These are phyloP conservation scores for Neelides sp. DNA, from an alignment of 1,140 invertebrate species.

Conservation along the genomic window DNA sequence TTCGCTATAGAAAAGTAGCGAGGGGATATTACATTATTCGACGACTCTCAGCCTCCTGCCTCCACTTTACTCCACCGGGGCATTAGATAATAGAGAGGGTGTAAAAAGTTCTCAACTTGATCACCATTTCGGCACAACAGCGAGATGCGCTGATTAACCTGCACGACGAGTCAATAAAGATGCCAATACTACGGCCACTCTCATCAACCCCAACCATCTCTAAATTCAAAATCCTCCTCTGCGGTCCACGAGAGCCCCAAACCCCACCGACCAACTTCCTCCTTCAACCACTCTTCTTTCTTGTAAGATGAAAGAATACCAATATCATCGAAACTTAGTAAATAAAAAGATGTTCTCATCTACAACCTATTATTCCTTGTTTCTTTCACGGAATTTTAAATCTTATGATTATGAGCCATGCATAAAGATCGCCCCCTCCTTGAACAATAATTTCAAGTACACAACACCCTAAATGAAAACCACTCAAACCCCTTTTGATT, in stretches of 20 bases:
- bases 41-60: neutral
- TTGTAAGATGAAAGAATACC: no score
- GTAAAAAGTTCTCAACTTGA: conserved; percentile 1
- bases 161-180: conserved; percentile 31
- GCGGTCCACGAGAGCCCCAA: no score
- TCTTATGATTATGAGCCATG: no score
- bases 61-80: conserved; percentile 6
- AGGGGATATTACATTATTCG: no score
- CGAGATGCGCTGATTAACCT: conserved; percentile 25
- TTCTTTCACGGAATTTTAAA: neutral
- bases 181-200: conserved; percentile 25
- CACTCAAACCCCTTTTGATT: no score
- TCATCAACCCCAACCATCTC: conserved; percentile 9
- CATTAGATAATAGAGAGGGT: conserved; percentile 1
- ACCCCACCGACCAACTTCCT: no score
- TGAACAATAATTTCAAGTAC: no score
- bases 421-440: no score
- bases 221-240: neutral
- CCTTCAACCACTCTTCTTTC: no score
- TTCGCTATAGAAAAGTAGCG: no score
- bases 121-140: conserved; percentile 22
- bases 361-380: neutral
- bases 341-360: neutral
- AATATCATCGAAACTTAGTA: neutral
- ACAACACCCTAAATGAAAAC: no score